Conservation (phyloP, 2,113 vertebrate species). For the Acinonyx jubatus region DNA sequence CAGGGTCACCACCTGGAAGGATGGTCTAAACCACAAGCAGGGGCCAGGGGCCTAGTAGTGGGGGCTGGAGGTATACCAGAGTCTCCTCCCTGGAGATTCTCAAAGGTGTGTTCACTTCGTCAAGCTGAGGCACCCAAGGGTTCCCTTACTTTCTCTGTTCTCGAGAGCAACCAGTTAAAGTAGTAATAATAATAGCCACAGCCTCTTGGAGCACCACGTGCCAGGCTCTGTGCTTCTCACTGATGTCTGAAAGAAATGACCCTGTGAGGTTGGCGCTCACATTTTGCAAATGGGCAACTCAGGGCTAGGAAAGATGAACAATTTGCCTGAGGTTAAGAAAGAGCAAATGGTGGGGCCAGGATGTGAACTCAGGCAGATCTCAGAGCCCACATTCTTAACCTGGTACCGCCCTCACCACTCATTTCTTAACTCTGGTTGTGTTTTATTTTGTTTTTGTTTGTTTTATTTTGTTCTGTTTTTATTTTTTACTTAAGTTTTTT, state of each 20-base stretch:
- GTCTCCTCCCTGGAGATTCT: neutral
- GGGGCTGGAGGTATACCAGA: too few relatives aligned
- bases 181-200: neutral
- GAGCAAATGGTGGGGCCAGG: neutral
- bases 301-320: neutral
- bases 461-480: neutral
- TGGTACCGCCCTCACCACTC: neutral
- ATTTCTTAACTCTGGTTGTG: neutral
- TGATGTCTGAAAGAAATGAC: neutral
- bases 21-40: neutral
- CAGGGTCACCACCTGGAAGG: neutral
- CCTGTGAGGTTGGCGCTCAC: neutral
- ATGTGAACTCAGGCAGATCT: neutral
- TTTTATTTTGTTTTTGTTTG: neutral
- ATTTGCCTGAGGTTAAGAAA: neutral
- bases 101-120: neutral
- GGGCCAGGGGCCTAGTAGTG: neutral
- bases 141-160: neutral
- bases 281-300: neutral
- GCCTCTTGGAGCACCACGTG: neutral
- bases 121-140: neutral
- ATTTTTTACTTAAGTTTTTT: neutral
- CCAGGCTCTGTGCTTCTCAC: neutral
- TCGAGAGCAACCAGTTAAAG: neutral
- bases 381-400: neutral